These are phyloP conservation scores for Drosophila prosaltans DNA, from an alignment of 1,140 invertebrate genomes.

Conservation along the genomic window DNA sequence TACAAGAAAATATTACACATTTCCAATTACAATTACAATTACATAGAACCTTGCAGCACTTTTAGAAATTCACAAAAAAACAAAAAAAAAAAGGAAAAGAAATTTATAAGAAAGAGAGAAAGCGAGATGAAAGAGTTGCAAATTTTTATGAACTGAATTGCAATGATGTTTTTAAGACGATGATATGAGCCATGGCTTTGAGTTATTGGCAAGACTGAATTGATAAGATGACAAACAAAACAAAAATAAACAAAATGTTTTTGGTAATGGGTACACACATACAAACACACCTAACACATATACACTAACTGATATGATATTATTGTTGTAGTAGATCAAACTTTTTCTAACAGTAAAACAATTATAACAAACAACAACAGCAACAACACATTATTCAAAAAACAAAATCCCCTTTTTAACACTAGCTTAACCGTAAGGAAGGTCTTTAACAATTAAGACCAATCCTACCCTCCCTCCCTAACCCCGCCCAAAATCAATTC, in stretches of 20 bases:
- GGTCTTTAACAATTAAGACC: conserved; percentile 46
- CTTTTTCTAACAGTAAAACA: conserved; percentile 64
- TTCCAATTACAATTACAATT: not conserved
- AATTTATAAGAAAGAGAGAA: conserved; percentile 28
- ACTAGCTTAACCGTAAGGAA: conserved; percentile 54
- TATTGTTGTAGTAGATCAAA: conserved; percentile 73
- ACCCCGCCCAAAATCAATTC: conserved; percentile 45
- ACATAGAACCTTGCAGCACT: conserved; percentile 48
- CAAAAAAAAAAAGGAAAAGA: conserved; percentile 38
- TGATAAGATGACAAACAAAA: conserved; percentile 48
- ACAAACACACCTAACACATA: conserved; percentile 4
- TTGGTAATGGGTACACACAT: conserved; percentile 58
- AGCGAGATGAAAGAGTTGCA: conserved; percentile 19
- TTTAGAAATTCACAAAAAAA: conserved; percentile 44
- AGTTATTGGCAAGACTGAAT: conserved; percentile 70
- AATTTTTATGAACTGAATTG: conserved; percentile 51
- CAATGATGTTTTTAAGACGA: conserved; percentile 54
- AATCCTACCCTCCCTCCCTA: not conserved
- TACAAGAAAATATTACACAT: conserved; percentile 19
- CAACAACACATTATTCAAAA: not conserved
- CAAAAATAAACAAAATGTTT: conserved; percentile 17
- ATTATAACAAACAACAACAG: conserved; percentile 16
- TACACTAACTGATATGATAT: conserved; percentile 56
- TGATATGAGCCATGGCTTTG: conserved; percentile 61
- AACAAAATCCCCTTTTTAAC: conserved; percentile 48